These are phyloP conservation scores for Carollia perspicillata DNA, from an alignment of 2,113 vertebrate genomes.

Conservation along the genomic window DNA sequence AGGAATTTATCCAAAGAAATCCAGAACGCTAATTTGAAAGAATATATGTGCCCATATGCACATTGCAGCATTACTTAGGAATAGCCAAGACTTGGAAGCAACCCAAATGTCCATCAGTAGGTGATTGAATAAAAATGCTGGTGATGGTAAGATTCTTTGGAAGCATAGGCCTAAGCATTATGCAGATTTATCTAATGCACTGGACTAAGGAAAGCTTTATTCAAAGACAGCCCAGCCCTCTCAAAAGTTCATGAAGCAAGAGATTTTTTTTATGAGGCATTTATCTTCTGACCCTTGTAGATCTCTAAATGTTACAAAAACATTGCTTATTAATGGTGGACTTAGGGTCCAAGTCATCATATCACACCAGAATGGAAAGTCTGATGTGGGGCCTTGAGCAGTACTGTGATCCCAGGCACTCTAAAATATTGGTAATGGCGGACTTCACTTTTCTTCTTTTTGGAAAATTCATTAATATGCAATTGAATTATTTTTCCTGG, in stretches of 20 bases:
- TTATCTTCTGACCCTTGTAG: background rate
- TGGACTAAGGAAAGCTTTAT: background rate
- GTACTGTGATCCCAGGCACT: background rate
- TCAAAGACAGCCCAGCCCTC: background rate
- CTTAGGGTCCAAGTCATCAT: background rate
- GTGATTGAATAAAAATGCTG: background rate
- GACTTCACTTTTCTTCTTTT: background rate
- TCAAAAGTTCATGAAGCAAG: background rate
- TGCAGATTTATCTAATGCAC: background rate
- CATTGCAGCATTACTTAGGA: background rate
- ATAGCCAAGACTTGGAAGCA: background rate
- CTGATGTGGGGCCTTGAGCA: background rate
- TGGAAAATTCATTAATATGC: background rate
- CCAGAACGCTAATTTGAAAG: background rate
- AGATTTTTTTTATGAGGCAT: background rate
- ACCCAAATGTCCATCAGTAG: background rate
- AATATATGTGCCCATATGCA: background rate
- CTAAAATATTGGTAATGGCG: background rate
- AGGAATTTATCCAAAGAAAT: background rate
- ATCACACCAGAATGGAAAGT: background rate
- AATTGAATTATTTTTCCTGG: background rate
- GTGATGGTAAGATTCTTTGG: background rate
- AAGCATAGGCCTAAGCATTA: background rate
- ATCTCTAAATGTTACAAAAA: background rate
- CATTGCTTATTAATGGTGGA: background rate